A percentile compares a stretch with the other conserved stretches of the same genome.
Conservation (phyloP, 2,888 invertebrate species). For the Saturnia japonica region DNA sequence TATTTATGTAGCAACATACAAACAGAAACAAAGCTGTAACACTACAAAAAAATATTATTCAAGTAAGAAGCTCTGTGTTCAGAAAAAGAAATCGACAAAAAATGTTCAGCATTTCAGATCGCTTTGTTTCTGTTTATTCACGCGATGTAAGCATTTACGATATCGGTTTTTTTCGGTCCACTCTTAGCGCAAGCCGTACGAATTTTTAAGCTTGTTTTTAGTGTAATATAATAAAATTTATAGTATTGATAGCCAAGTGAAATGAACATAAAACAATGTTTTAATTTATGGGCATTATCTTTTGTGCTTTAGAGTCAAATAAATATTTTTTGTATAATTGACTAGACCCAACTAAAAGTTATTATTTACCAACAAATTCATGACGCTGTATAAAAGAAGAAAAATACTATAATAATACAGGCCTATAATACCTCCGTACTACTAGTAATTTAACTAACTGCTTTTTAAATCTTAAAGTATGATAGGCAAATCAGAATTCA, state of each 20-base stretch:
- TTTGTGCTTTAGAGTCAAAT: too few relatives aligned
- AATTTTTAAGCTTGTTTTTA: not conserved
- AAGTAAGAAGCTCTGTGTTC: not conserved
- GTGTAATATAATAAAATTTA: not conserved
- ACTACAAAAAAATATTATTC: not conserved
- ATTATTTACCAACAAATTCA: too few relatives aligned
- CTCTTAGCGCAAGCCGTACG: not conserved
- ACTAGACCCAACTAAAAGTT: too few relatives aligned
- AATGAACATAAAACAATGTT: not conserved
- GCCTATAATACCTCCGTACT: too few relatives aligned
- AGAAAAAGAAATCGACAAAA: not conserved
- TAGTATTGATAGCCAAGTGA: not conserved
- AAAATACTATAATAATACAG: too few relatives aligned
- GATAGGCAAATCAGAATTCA: too few relatives aligned
- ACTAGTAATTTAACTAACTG: too few relatives aligned
- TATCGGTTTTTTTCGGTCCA: not conserved
- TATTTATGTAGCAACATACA: not conserved
- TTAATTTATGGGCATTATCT: too few relatives aligned
- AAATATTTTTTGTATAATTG: too few relatives aligned
- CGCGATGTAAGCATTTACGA: conserved; percentile 20
- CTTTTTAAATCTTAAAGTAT: too few relatives aligned
- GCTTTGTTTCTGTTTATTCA: conserved; percentile 16
- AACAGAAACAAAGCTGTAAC: not conserved
- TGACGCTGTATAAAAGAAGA: too few relatives aligned
- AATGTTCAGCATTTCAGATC: not conserved